A percentile compares a stretch with the other conserved stretches of the same genome.
Conservation (phyloP, 1,140 invertebrate genomes). For the Neodiprion lecontei region DNA sequence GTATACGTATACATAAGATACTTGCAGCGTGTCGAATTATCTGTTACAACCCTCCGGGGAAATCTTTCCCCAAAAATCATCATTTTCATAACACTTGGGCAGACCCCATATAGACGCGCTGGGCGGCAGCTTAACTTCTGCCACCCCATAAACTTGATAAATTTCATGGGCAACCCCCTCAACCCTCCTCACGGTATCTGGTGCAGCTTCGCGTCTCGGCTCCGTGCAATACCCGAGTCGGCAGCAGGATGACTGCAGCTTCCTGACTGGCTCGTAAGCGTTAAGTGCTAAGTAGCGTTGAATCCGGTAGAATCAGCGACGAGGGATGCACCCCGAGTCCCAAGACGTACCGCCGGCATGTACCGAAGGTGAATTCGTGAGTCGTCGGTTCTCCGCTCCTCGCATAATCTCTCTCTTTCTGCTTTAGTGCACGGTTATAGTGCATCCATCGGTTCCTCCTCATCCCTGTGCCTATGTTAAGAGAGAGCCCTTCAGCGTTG, state of each 20-base stretch:
- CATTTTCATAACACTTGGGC: constrained; percentile 34
- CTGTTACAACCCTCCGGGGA: constrained; percentile 26
- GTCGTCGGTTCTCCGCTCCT: background rate
- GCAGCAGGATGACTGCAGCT: background rate
- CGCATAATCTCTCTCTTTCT: too few relatives aligned
- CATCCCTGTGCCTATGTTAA: too few relatives aligned
- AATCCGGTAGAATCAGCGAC: background rate
- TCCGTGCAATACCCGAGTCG: background rate
- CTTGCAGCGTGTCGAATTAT: too few relatives aligned
- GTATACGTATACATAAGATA: background rate
- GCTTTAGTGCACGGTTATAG: too few relatives aligned
- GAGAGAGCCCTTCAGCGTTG: too few relatives aligned
- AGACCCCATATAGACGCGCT: background rate
- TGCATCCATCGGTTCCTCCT: too few relatives aligned
- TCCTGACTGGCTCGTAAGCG: background rate
- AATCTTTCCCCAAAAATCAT: constrained; percentile 39
- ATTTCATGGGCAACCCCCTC: constrained; percentile 30
- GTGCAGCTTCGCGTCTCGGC: background rate
- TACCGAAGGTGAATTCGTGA: background rate
- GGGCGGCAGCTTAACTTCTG: constrained; percentile 27
- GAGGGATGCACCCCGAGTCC: background rate
- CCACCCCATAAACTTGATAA: constrained; percentile 40
- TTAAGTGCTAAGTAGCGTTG: background rate
- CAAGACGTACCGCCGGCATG: background rate
- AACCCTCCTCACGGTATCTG: background rate